These are phyloP conservation scores for Strix occidentalis DNA, from an alignment of 2,797 vertebrate species.

Conservation along the genomic window DNA sequence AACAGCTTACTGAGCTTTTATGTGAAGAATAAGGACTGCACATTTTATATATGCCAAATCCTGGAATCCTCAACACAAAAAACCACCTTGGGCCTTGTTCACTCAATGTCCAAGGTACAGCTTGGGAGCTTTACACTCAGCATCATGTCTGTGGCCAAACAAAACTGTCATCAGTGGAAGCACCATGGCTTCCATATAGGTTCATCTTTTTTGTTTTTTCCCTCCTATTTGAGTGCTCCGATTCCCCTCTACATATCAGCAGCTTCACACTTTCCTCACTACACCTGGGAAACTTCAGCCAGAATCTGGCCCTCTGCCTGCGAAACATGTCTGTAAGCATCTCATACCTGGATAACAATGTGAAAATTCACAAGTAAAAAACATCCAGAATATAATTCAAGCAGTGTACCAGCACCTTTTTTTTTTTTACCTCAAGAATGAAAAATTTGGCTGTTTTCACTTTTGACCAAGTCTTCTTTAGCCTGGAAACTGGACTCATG, in stretches of 20 bases:
- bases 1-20: not conserved
- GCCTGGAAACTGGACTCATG: slow-evolving; percentile 92
- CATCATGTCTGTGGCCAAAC: not conserved
- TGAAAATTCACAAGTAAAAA: not conserved
- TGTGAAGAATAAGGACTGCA: not conserved
- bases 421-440: slow-evolving; percentile 88
- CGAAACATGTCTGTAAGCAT: not conserved
- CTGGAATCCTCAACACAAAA: not conserved
- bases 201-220: rapidly evolving
- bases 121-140: not conserved
- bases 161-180: not conserved
- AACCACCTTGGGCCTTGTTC: not conserved
- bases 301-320: not conserved
- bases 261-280: not conserved
- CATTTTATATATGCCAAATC: not conserved
- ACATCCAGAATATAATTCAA: not conserved
- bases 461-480: slow-evolving; percentile 96
- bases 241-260: not conserved
- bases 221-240: not conserved
- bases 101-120: not conserved
- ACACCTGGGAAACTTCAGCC: not conserved
- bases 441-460: slow-evolving; percentile 96
- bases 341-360: not conserved
- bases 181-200: not conserved
- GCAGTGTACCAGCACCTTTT: not conserved